A percentile compares a stretch with the other conserved stretches of the same genome.
These are phyloP conservation scores for Coreoperca whiteheadi DNA, from an alignment of 2,113 vertebrate genomes.

Conservation along the genomic window DNA sequence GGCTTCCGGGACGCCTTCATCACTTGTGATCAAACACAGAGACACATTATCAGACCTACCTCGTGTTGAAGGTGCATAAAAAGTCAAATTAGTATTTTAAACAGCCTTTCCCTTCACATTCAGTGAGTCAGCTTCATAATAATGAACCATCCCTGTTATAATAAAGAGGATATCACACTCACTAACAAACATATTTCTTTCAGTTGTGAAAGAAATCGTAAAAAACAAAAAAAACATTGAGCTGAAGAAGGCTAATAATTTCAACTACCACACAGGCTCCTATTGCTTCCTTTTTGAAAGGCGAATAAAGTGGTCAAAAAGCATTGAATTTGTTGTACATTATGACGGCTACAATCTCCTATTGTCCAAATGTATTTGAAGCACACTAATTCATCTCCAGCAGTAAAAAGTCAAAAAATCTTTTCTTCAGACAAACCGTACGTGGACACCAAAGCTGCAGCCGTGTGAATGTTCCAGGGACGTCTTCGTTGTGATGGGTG, in stretches of 20 bases:
- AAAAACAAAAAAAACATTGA: too few species aligned
- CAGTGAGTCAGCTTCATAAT: constrained; percentile 3
- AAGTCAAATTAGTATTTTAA: neutral
- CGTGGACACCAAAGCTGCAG: constrained; percentile 15
- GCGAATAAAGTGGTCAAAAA: constrained; percentile 50
- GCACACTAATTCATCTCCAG: constrained; percentile 15
- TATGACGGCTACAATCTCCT: neutral
- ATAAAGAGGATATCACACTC: constrained; percentile 15
- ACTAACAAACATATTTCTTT: neutral
- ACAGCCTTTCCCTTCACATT: constrained; percentile 19
- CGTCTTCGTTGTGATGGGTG: constrained; percentile 8
- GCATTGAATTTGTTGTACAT: constrained; percentile 5
- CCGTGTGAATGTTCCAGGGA: neutral
- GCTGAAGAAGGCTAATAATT: constrained; percentile 22
- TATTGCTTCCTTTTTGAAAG: constrained; percentile 67
- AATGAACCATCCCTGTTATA: neutral
- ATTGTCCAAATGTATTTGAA: constrained; percentile 15
- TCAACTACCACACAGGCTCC: constrained; percentile 9
- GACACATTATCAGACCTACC: constrained; percentile 12
- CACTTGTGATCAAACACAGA: constrained; percentile 12
- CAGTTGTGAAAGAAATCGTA: neutral
- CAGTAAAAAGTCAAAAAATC: neutral
- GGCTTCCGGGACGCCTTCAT: neutral
- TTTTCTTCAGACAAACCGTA: neutral
- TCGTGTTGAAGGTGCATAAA: constrained; percentile 61